Evolutionary conservation across 2,797 vertebrate species (phyloP).

Genomic region (Gobionotothen gibberifrons): DNA sequence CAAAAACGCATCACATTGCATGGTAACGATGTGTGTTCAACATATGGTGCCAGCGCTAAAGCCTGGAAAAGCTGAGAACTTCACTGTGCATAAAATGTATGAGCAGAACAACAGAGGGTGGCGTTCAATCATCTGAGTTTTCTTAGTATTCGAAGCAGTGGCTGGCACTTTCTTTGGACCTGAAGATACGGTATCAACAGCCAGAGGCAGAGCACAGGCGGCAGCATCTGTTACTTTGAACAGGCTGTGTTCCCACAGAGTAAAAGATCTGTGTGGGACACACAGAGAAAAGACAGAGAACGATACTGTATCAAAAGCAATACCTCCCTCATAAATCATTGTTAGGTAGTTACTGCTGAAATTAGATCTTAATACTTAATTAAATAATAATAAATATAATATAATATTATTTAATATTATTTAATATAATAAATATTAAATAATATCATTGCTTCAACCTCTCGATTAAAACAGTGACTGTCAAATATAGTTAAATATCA

Average conservation of each 20-base stretch:
- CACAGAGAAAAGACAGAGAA: constrained; percentile 2
- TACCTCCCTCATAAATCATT: neutral
- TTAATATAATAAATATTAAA: too few species aligned
- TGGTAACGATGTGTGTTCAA: constrained; percentile 35
- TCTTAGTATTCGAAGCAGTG: constrained; percentile 31
- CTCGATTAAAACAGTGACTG: neutral
- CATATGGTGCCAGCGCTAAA: constrained; percentile 31
- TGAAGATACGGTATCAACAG: constrained; percentile 53
- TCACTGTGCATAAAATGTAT: constrained; percentile 35
- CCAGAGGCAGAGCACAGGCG: constrained; percentile 33
- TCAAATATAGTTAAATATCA: neutral
- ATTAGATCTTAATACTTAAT: neutral
- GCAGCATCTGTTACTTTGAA: constrained; percentile 53
- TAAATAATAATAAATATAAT: too few species aligned
- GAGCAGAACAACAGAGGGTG: constrained; percentile 46
- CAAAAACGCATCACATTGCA: constrained; percentile 24
- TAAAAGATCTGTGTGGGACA: constrained; percentile 9
- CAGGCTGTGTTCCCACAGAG: constrained; percentile 25
- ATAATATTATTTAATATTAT: too few species aligned
- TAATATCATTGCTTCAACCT: too few species aligned
- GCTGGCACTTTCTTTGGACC: constrained; percentile 32
- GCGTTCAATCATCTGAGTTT: constrained; percentile 49
- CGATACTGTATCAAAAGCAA: neutral
- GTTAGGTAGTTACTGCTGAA: neutral
- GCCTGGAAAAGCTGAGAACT: constrained; percentile 12